Conservation (phyloP, 2,113 vertebrate genomes). For the Actinemys pallida region DNA sequence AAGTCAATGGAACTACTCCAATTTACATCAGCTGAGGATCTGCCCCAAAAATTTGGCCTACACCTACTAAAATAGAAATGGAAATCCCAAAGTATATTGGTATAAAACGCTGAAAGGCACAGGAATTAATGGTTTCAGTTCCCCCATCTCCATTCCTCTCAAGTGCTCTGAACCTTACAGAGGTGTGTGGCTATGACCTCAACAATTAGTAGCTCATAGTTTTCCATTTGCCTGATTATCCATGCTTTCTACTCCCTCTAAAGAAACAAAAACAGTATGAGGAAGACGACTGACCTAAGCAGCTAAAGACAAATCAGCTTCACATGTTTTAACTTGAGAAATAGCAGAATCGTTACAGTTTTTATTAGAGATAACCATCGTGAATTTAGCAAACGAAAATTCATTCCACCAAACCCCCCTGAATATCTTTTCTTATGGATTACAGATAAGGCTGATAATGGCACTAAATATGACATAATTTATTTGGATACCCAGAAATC, state of each 20-base stretch:
- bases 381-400: neutral
- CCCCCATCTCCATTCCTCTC: neutral
- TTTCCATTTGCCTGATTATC: neutral
- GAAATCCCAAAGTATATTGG: neutral
- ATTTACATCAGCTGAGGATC: neutral
- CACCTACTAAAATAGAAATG: neutral
- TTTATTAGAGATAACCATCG: neutral
- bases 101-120: neutral
- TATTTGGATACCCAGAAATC: neutral
- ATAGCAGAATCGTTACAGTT: neutral
- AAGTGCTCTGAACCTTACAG: neutral
- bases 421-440: neutral
- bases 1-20: neutral
- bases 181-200: neutral
- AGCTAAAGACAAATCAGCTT: neutral
- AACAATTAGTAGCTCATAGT: neutral
- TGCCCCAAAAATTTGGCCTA: neutral
- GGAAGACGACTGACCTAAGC: neutral
- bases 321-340: neutral
- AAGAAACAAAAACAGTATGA: neutral
- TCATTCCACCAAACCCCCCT: neutral
- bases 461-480: neutral
- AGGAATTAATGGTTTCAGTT: neutral
- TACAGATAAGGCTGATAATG: neutral
- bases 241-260: neutral